Percentiles rank a stretch among this genome's conserved stretches.
phyloP scores from a whole-genome alignment of 2,888 invertebrate species.

The Isoperla grammatica region DNA sequence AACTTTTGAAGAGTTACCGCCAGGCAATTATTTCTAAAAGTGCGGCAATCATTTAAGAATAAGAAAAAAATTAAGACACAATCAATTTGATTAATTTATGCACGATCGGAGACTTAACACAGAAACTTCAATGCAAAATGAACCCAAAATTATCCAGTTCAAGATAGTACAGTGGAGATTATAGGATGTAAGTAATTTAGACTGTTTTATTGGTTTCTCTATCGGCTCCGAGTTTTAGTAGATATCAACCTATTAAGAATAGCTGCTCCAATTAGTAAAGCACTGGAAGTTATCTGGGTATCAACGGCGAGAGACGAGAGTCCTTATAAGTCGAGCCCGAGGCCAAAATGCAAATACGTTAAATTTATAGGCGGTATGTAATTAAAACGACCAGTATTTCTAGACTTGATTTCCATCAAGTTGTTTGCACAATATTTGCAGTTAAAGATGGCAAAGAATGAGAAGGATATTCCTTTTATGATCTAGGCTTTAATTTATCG shows the following conservation, averaged over 20 bases:
- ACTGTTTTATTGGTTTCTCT: neutral
- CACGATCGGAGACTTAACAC: neutral
- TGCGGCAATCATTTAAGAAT: conserved; percentile 8
- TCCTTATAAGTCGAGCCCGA: conserved; percentile 6
- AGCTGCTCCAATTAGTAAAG: conserved; percentile 24
- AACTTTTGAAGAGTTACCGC: neutral
- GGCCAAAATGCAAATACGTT: conserved; percentile 23
- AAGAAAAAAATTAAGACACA: conserved; percentile 6
- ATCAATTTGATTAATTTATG: conserved; percentile 24
- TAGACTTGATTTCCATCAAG: conserved; percentile 16
- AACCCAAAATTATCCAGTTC: conserved; percentile 16
- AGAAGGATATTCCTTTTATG: too few relatives aligned
- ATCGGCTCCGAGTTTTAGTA: neutral
- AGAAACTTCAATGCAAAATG: conserved; percentile 4
- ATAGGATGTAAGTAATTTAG: conserved; percentile 20
- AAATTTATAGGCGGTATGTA: conserved; percentile 27
- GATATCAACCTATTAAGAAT: conserved; percentile 22
- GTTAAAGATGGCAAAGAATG: too few relatives aligned
- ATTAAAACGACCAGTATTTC: conserved; percentile 24
- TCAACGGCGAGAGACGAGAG: neutral
- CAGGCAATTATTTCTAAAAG: conserved; percentile 10
- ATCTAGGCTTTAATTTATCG: too few relatives aligned
- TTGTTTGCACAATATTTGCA: neutral
- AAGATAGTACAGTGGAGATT: conserved; percentile 12
- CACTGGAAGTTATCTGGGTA: neutral